phyloP scores from a whole-genome alignment of 2,113 vertebrate species.

The Naja naja region DNA sequence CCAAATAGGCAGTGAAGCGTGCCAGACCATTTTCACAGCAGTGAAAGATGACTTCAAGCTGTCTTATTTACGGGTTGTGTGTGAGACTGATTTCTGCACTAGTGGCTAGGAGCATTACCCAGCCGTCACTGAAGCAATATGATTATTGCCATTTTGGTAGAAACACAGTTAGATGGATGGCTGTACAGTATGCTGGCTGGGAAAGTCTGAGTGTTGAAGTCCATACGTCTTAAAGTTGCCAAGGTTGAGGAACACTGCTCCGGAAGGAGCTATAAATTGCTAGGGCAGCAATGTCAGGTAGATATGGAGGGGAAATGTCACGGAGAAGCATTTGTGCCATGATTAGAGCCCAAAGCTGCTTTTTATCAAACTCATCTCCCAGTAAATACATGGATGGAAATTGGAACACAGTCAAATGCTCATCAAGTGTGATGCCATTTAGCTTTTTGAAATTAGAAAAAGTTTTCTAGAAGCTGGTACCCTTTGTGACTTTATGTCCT shows the following conservation, averaged over 20 bases:
- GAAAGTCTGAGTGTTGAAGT: neutral
- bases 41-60: neutral
- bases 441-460: neutral
- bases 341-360: neutral
- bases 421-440: neutral
- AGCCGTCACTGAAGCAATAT: neutral
- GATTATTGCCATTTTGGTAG: neutral
- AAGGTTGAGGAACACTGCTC: neutral
- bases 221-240: neutral
- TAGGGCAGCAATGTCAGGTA: neutral
- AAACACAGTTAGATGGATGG: neutral
- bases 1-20: neutral
- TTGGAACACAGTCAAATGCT: neutral
- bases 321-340: neutral
- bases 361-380: neutral
- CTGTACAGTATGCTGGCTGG: neutral
- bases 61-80: neutral
- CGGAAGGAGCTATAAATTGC: neutral
- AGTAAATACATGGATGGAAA: neutral
- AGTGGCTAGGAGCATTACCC: neutral
- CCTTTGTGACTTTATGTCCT: neutral
- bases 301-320: neutral
- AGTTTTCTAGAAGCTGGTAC: neutral
- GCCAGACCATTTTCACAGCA: neutral
- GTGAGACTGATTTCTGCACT: neutral